These are phyloP conservation scores for Anolis sagrei DNA, from an alignment of 2,113 vertebrate genomes.

Conservation along the genomic window DNA sequence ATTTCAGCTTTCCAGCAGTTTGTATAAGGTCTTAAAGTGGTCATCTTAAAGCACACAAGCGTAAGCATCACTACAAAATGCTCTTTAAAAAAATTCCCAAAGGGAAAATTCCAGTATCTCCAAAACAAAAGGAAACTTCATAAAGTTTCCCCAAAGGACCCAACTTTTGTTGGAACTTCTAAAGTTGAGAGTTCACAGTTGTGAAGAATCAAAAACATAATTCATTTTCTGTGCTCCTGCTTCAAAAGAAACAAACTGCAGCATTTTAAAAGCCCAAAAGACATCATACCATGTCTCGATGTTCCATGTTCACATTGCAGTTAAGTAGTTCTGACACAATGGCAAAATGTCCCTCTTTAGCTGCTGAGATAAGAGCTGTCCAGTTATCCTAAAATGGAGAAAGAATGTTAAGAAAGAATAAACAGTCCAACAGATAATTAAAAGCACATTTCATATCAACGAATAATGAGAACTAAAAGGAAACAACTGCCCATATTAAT, in stretches of 20 bases:
- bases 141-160: background rate
- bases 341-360: conserved; percentile 92
- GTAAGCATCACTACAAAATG: background rate
- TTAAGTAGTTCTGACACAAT: conserved; percentile 89
- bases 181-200: background rate
- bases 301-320: conserved; percentile 88
- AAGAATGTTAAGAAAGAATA: background rate
- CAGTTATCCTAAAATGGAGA: conserved; percentile 89
- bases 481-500: background rate
- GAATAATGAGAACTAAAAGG: conserved; percentile 3
- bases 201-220: background rate
- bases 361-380: conserved; percentile 95
- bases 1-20: background rate
- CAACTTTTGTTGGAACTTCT: background rate
- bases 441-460: conserved; percentile 68
- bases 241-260: background rate
- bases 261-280: background rate
- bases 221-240: background rate
- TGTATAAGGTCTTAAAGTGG: background rate
- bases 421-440: background rate
- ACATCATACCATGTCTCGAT: conserved; percentile 91
- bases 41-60: background rate
- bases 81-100: background rate
- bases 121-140: background rate
- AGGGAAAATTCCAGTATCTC: no score